Evolutionary conservation across 2,888 invertebrate species (phyloP), one percentile per base, ranked within the genome.

Genomic region (Drosophila dives): DNA sequence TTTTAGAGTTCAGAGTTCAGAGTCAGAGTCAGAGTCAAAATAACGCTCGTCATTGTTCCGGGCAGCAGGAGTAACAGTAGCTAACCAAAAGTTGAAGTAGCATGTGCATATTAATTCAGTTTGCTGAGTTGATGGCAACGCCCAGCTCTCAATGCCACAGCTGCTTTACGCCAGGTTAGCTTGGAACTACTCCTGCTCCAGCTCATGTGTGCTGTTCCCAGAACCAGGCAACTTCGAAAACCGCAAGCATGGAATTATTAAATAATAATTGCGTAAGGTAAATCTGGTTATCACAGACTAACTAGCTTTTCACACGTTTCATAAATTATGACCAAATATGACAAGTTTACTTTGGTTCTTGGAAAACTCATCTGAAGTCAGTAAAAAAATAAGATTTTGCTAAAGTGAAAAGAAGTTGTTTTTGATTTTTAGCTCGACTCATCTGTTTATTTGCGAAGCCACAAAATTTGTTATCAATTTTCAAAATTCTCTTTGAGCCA

Each of bases 91-190:
- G 81, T 89, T 84, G 73, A 70, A 83, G 75, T 64, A 61, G 63
- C 73, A 60, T 79, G 89, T 87, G 82, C 87, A 85, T 85, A 88
- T 88, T 89, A 81, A 79, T 84, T 81, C 60, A 76, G 84, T 77
- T 80, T 67, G 64, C 38, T 55, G 55, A 67, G 71, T 50, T 55
- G 63, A 20, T 64, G 64, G 45, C 32, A 20, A 45, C 51, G 12
- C 12, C 45, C 65, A 63, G 53, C 50, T 42, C 54, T 36, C 76
- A 65, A 62, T 62, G 75, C 70, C 50, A 36, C 60, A 70, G 64
- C 61, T 74, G 72, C 72, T 77, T 85, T 64, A 71, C 88, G 88
- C 88, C 69, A 75, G 81, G 80, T 87, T 84, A 77, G 80, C 86
- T 87, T 80, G 72, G 51, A 79, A 68, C 69, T 68, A 75, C 70